Percentiles rank a stretch among this genome's conserved stretches.
phyloP scores from a whole-genome alignment of 1,140 invertebrate species.

The Parasteatoda tepidariorum region DNA sequence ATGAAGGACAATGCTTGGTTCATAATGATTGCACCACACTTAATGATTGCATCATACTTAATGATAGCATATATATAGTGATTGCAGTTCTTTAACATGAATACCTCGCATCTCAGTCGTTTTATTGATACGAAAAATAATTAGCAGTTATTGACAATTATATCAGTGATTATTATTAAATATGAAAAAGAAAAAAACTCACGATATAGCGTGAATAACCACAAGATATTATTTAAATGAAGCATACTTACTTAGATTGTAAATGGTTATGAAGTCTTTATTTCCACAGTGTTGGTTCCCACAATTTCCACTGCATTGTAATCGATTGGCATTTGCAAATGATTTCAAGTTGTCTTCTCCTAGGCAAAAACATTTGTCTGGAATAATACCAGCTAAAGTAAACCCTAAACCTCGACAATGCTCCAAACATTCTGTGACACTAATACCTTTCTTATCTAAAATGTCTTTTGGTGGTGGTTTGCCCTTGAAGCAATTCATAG shows the following conservation, averaged over 20 bases:
- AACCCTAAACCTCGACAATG: constrained; percentile 52
- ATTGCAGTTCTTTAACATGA: too few species aligned
- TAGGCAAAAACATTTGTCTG: constrained; percentile 27
- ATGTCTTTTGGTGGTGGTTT: constrained; percentile 19
- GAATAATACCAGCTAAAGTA: constrained; percentile 30
- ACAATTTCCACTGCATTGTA: constrained; percentile 34
- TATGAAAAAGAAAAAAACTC: too few species aligned
- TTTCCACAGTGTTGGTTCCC: constrained; percentile 47
- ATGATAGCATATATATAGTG: too few species aligned
- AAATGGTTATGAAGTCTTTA: constrained; percentile 46
- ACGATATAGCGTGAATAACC: too few species aligned
- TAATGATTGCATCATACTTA: too few species aligned
- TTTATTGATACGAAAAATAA: too few species aligned
- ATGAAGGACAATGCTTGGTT: too few species aligned
- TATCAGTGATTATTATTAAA: too few species aligned
- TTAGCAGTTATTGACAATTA: too few species aligned
- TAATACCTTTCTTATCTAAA: constrained; percentile 27
- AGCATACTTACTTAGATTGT: constrained; percentile 50
- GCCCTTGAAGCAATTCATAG: constrained; percentile 55
- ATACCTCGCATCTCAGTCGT: too few species aligned
- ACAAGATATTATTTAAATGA: not conserved
- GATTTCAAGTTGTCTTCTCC: not conserved
- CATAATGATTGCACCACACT: too few species aligned
- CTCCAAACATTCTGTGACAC: constrained; percentile 57
- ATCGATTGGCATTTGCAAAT: not conserved